Conservation (phyloP, 92 coral and sea anemone genomes). For the Zoanthus solanderi region DNA sequence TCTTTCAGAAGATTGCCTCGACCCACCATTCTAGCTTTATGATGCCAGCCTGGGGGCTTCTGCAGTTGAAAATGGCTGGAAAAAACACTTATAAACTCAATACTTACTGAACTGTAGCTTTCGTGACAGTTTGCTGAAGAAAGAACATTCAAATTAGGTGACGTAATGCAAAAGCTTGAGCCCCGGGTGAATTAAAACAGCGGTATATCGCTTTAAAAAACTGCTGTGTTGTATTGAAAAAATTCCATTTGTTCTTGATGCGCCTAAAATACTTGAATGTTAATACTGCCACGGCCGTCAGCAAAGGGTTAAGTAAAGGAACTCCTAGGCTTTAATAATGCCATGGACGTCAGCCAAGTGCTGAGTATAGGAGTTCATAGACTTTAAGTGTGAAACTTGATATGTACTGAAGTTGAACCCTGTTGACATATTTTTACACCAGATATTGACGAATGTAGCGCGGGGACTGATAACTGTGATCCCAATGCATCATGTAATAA, state of each 20-base stretch:
- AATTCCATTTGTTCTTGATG: background rate
- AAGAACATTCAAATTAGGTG: too few species aligned
- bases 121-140: too few species aligned
- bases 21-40: too few species aligned
- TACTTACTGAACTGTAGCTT: too few species aligned
- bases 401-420: background rate
- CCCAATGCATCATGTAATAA: too few species aligned
- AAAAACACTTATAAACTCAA: too few species aligned
- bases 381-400: constrained; percentile 11
- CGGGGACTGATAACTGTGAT: background rate
- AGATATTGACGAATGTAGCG: constrained; percentile 19
- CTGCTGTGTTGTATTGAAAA: background rate
- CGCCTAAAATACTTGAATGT: background rate
- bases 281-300: background rate
- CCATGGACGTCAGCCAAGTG: constrained; percentile 10
- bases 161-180: too few species aligned
- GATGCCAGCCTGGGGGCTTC: too few species aligned
- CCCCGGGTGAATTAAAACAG: too few species aligned
- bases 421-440: background rate
- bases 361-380: constrained; percentile 20
- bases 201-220: too few species aligned
- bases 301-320: constrained; percentile 4
- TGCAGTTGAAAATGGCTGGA: too few species aligned
- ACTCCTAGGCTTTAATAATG: background rate
- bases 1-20: too few species aligned